Conservation (phyloP, 2,113 vertebrate species). For the Gallinago paraguaiae region DNA sequence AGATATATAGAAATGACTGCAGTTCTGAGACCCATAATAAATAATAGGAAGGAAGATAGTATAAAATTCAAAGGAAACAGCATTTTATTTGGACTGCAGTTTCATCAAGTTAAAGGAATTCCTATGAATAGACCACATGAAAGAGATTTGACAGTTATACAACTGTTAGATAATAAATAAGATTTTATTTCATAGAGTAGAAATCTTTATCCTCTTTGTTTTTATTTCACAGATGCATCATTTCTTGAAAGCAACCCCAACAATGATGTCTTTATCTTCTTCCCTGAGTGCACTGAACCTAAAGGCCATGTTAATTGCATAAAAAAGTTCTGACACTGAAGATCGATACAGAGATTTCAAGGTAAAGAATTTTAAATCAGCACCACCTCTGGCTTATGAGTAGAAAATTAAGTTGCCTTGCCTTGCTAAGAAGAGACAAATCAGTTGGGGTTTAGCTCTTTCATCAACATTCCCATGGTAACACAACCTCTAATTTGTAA, state of each 20-base stretch:
- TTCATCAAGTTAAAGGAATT: not conserved
- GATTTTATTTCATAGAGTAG: not conserved
- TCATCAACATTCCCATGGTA: not conserved
- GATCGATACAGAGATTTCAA: not conserved
- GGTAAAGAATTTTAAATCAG: not conserved
- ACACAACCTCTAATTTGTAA: not conserved
- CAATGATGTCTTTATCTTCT: not conserved
- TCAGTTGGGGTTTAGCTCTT: not conserved
- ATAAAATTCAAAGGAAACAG: not conserved
- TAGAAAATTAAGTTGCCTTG: slow-evolving; percentile 12
- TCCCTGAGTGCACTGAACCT: not conserved
- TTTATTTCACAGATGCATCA: not conserved
- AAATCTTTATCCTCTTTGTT: not conserved
- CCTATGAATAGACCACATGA: not conserved
- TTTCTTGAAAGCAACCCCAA: not conserved
- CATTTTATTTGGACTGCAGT: not conserved
- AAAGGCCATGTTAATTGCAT: not conserved
- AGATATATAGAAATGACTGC: not conserved
- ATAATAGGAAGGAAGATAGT: not conserved
- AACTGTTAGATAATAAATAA: not conserved
- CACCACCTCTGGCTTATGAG: not conserved
- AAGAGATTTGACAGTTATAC: not conserved
- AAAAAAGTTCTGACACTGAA: not conserved
- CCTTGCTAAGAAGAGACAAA: not conserved
- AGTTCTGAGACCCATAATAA: not conserved